Evolutionary conservation across 2,797 vertebrate species (phyloP).

Genomic region (Buphagus erythrorhynchus): DNA sequence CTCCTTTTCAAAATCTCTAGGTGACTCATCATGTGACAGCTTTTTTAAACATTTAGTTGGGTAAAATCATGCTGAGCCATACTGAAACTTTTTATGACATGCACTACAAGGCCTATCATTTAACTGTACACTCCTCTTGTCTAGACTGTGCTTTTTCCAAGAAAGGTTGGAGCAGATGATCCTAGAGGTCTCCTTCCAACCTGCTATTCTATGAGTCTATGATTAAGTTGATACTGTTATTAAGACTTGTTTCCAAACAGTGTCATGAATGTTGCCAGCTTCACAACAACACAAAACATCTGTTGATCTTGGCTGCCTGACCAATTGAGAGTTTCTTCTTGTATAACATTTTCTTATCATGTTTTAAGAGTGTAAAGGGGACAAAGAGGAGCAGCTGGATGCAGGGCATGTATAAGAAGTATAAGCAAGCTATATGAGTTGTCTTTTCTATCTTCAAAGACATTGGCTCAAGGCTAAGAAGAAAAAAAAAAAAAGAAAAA

Average conservation of each 20-base stretch:
- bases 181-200: neutral
- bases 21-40: neutral
- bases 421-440: neutral
- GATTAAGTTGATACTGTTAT: neutral
- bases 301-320: slow-evolving; percentile 18
- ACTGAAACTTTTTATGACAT: neutral
- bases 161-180: neutral
- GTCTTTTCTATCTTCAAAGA: neutral
- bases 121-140: neutral
- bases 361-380: neutral
- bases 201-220: neutral
- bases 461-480: neutral
- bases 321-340: neutral
- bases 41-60: neutral
- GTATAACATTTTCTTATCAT: neutral
- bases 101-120: neutral
- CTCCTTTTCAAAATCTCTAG: neutral
- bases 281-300: slow-evolving; percentile 25
- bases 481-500: neutral
- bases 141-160: neutral
- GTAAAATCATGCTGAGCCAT: neutral
- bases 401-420: neutral
- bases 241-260: neutral
- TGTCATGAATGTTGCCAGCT: neutral
- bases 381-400: neutral